A percentile compares a stretch with the other conserved stretches of the same genome.
Conservation (phyloP, 1,140 invertebrate genomes). For the Camponotus floridanus region DNA sequence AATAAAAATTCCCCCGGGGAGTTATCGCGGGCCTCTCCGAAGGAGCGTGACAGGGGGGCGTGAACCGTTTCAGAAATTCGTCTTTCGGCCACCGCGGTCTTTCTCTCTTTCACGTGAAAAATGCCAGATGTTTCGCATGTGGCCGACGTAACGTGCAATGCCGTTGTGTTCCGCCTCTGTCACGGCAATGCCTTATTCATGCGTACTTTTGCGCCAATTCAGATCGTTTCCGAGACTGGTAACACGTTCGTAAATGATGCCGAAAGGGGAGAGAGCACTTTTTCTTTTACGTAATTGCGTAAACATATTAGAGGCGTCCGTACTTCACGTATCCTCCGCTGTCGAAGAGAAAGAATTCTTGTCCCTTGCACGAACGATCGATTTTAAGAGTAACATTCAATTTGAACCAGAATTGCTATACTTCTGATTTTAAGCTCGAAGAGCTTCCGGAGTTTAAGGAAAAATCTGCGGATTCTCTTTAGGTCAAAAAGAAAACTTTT, state of each 20-base stretch:
- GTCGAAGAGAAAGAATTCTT: not conserved
- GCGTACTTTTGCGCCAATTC: conserved; percentile 67
- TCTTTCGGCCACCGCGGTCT: conserved; percentile 77
- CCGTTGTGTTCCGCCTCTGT: conserved; percentile 72
- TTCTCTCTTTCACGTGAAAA: conserved; percentile 85
- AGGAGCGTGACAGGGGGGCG: conserved; percentile 85
- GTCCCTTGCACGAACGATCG: conserved; percentile 25
- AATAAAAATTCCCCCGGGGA: conserved; percentile 81
- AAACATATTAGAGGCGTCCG: not conserved
- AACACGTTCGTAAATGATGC: not conserved
- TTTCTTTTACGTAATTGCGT: conserved; percentile 31
- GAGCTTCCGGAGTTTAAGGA: too few relatives aligned
- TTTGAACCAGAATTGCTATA: too few relatives aligned
- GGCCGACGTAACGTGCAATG: conserved; percentile 77
- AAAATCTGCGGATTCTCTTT: too few relatives aligned
- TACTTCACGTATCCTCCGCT: not conserved
- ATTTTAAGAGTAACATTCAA: conserved; percentile 20
- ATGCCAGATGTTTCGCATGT: conserved; percentile 87
- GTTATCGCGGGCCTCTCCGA: conserved; percentile 70
- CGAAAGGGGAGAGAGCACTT: conserved; percentile 5
- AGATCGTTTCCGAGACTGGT: conserved; percentile 52
- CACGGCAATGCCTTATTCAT: conserved; percentile 75
- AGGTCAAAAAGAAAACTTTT: too few relatives aligned
- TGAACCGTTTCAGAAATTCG: conserved; percentile 84
- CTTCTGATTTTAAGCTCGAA: too few relatives aligned